Base-by-base conservation (phyloP, 2,113 vertebrate genomes). In the Lepisosteus osseus region DNA sequence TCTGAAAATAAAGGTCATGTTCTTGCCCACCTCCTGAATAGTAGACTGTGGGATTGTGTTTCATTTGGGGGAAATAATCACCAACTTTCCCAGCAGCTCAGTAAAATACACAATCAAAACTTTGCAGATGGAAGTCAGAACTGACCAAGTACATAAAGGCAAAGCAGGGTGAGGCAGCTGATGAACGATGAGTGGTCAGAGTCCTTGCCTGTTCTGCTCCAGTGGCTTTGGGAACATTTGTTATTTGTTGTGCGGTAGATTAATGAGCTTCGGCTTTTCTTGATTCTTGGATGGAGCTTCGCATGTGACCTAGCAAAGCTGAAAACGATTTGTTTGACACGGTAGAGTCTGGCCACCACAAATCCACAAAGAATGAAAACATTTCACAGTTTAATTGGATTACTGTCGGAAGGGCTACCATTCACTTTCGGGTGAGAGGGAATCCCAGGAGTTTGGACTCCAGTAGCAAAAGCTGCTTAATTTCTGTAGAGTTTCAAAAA, bases 341-440 rank as follows among this genome's bases (percentile, higher is more conserved):
- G 42, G 40, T 62, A 17, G 73, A 17, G 7, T 6, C 9, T n/a
- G 40, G 70, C 29, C 14, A 12, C 14, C n/a, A 54, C 51, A 70
- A 67, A 70, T 15, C 45, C 5, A n/a, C 41, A 29, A 71, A 74
- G 74, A 70, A 62, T 77, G 76, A 59, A 61, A 62, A 63, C 68
- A 69, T 78, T 76, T 76, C 72, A 76, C 72, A 72, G 74, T 74
- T 42, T 80, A 72, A 78, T 76, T 81, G 74, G 76, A 76, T 78
- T 81, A 74, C 40, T 65, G 12, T 15, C 65, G 70, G 65, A 61
- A 17, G 29, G 67, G 14, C 17, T n/a, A 54, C 65, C 57, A 64
- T 74, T 74, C 64, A 61, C 41, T 8, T 47, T 17, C 42, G 40
- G 40, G 61, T 40, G 61, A 41, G 12, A 29, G 41, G 7, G 29